Evolutionary conservation across 2,113 vertebrate species (phyloP).

Genomic region (Podilymbus podiceps): DNA sequence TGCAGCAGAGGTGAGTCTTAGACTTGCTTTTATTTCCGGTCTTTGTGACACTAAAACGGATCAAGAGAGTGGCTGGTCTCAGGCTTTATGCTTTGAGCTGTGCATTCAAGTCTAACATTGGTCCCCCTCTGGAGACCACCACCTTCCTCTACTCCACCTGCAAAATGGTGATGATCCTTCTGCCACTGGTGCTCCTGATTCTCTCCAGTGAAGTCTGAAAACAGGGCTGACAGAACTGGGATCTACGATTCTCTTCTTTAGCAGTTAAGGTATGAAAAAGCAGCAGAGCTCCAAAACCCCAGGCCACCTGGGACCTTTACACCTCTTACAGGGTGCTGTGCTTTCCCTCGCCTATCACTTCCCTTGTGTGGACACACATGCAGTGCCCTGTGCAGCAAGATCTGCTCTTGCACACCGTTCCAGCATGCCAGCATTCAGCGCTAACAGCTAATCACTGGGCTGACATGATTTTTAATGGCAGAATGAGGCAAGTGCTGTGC

Average conservation of each 20-base stretch:
- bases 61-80: not conserved
- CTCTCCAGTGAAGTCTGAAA: not conserved
- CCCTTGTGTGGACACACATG: accelerated
- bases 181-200: not conserved
- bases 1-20: not conserved
- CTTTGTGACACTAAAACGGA: not conserved
- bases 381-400: not conserved
- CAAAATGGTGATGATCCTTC: accelerated
- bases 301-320: not conserved
- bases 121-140: not conserved
- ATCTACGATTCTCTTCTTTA: not conserved
- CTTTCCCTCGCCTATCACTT: accelerated
- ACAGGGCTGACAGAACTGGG: not conserved
- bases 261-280: not conserved
- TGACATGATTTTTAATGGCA: conserved; percentile 35
- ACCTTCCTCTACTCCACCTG: not conserved
- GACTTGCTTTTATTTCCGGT: not conserved
- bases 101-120: not conserved
- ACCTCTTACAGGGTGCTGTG: not conserved
- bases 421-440: accelerated
- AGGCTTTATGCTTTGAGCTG: not conserved
- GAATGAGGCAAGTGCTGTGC: conserved; percentile 28
- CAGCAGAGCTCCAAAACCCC: not conserved
- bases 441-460: not conserved
- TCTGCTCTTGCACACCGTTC: accelerated